A percentile compares a stretch with the other conserved stretches of the same genome.
Conservation (phyloP, 2,113 vertebrate genomes). For the Hystrix brachyura region DNA sequence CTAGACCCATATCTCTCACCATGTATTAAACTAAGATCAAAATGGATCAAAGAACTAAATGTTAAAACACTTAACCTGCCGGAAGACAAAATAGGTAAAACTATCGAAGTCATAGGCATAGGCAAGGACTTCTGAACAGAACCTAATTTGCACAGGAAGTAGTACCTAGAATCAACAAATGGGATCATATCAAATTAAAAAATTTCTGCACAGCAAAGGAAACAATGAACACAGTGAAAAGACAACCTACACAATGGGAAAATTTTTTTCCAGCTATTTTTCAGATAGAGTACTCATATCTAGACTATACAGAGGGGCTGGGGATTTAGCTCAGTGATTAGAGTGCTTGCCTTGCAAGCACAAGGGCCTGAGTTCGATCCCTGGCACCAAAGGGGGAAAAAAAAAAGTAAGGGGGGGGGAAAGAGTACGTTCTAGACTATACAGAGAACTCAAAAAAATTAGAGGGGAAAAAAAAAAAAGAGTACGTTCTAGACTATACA, state of each 20-base stretch:
- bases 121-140: not conserved
- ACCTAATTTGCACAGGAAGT: not conserved
- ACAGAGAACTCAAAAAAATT: not conserved
- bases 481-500: not conserved
- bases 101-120: not conserved
- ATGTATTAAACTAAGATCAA: not conserved
- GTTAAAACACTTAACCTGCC: not conserved
- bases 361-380: too few species aligned
- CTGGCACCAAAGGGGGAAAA: too few species aligned
- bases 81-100: not conserved
- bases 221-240: not conserved
- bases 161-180: not conserved
- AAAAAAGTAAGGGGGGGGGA: too few species aligned
- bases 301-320: not conserved
- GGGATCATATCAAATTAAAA: not conserved
- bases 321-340: too few species aligned
- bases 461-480: not conserved
- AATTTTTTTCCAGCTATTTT: not conserved
- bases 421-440: not conserved
- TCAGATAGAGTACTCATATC: not conserved
- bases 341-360: too few species aligned
- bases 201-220: not conserved
- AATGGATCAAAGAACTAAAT: not conserved
- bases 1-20: not conserved
- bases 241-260: not conserved